Conservation (phyloP, 2,888 invertebrate genomes). For the Heliconius hortense region DNA sequence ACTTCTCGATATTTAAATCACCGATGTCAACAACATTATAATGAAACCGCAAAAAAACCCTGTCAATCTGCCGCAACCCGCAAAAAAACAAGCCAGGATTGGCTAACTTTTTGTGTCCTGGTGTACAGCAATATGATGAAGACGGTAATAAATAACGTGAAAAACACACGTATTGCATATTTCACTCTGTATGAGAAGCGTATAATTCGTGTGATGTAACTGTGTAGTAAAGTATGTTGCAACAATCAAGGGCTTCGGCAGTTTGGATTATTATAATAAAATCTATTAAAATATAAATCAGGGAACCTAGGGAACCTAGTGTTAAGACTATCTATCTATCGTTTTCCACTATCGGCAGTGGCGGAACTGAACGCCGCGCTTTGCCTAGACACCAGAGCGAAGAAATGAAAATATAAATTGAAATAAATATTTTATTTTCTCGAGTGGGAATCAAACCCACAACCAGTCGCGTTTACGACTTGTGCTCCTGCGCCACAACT, state of each 20-base stretch:
- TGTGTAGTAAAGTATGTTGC: not conserved
- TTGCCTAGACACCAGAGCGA: too few relatives aligned
- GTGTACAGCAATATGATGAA: slow-evolving; percentile 16
- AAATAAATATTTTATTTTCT: too few relatives aligned
- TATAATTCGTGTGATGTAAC: slow-evolving; percentile 23
- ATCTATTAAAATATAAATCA: not conserved
- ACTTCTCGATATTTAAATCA: slow-evolving; percentile 25
- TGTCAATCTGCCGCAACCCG: slow-evolving; percentile 21
- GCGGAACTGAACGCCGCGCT: too few relatives aligned
- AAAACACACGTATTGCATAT: slow-evolving; percentile 11
- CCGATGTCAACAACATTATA: slow-evolving; percentile 30
- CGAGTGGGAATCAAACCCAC: too few relatives aligned
- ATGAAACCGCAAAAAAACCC: slow-evolving; percentile 28
- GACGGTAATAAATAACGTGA: slow-evolving; percentile 26
- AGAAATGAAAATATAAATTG: too few relatives aligned
- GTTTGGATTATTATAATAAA: not conserved
- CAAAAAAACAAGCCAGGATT: slow-evolving; percentile 21
- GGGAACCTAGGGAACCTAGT: too few relatives aligned
- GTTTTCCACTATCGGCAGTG: too few relatives aligned
- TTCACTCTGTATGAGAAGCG: slow-evolving; percentile 11
- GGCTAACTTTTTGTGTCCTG: slow-evolving; percentile 14
- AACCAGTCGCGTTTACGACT: too few relatives aligned
- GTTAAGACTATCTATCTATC: too few relatives aligned
- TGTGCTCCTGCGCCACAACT: too few relatives aligned
- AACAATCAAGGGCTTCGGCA: not conserved